Evolutionary conservation across 2,113 vertebrate genomes (phyloP).

Genomic region (Podocnemis expansa): DNA sequence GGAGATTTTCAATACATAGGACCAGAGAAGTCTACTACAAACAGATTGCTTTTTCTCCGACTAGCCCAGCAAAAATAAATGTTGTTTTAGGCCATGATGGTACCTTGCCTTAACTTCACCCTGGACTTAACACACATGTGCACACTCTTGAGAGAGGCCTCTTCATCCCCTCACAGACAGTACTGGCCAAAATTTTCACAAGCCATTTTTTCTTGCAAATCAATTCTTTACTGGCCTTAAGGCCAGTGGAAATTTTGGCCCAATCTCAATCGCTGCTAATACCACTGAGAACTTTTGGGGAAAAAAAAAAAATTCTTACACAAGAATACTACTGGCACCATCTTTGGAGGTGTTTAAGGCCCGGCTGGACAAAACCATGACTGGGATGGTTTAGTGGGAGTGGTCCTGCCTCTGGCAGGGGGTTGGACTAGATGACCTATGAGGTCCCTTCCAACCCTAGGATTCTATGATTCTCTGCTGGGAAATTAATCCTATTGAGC

Average conservation of each 20-base stretch:
- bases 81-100: slow-evolving; percentile 24
- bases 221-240: slow-evolving; percentile 36
- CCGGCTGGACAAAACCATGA: no score
- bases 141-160: neutral
- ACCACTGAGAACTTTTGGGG: slow-evolving; percentile 54
- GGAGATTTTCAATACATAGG: neutral
- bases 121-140: neutral
- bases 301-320: slow-evolving; percentile 45
- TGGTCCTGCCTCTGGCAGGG: no score
- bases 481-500: slow-evolving; percentile 45
- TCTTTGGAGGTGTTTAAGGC: no score
- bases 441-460: no score
- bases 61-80: neutral
- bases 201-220: slow-evolving; percentile 29
- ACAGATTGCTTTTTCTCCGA: slow-evolving; percentile 22
- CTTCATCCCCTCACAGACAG: slow-evolving; percentile 11
- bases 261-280: slow-evolving; percentile 52
- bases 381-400: no score
- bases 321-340: neutral
- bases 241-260: slow-evolving; percentile 25
- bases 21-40: neutral
- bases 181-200: slow-evolving; percentile 61
- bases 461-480: no score
- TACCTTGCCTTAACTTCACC: neutral
- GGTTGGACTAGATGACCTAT: no score